Evolutionary conservation across 2,113 vertebrate genomes (phyloP).

Genomic region (Nestor notabilis): DNA sequence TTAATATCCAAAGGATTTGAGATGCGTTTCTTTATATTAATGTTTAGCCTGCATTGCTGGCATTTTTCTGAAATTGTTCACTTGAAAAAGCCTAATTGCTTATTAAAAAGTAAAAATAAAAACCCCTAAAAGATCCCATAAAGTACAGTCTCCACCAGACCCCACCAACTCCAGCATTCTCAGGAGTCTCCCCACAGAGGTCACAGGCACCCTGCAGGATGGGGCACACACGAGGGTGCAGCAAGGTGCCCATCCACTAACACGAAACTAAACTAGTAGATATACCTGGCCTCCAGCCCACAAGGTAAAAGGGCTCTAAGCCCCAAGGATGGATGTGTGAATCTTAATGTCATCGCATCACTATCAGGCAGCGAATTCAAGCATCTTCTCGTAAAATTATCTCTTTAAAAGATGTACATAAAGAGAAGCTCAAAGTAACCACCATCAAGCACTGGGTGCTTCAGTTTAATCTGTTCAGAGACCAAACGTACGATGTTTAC

Average conservation of each 20-base stretch:
- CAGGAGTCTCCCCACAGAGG: neutral
- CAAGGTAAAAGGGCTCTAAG: neutral
- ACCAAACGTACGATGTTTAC: neutral
- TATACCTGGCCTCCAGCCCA: neutral
- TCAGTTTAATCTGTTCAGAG: neutral
- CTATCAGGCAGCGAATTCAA: neutral
- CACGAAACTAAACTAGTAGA: neutral
- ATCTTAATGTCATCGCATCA: neutral
- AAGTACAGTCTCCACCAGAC: neutral
- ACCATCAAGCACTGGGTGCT: neutral
- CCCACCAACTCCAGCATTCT: neutral
- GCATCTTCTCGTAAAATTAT: neutral
- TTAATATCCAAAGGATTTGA: constrained; percentile 23
- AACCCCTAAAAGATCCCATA: neutral
- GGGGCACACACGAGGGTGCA: neutral
- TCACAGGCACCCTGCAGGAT: neutral
- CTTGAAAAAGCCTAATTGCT: neutral
- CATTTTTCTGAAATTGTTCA: neutral
- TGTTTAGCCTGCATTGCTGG: neutral
- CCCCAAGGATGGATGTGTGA: neutral
- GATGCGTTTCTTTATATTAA: neutral
- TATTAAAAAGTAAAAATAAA: neutral
- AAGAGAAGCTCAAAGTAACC: neutral
- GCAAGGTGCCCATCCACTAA: neutral
- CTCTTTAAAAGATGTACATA: neutral